These are phyloP conservation scores for Gryllus longicercus DNA, from an alignment of 2,888 invertebrate genomes.

Conservation along the genomic window DNA sequence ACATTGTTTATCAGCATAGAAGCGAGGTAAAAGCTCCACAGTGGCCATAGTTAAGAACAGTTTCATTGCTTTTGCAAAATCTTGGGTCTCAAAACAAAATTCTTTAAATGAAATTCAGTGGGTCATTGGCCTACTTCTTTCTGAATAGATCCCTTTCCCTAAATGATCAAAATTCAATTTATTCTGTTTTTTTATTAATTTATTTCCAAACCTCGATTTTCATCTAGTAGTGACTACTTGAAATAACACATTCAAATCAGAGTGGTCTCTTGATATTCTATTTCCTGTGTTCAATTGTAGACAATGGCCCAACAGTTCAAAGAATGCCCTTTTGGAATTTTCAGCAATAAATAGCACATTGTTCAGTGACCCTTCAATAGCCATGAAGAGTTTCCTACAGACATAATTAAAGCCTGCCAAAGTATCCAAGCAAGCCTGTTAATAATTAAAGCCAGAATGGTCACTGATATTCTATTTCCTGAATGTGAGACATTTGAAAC, in stretches of 20 bases:
- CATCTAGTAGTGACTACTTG: too few species aligned
- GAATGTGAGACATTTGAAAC: too few species aligned
- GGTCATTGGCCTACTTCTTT: not conserved
- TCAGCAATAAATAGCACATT: constrained; percentile 33
- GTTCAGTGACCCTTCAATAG: constrained; percentile 38
- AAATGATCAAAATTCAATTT: not conserved
- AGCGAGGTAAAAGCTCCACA: too few species aligned
- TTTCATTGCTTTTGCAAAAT: not conserved
- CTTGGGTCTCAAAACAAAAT: not conserved
- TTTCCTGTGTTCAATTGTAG: constrained; percentile 42
- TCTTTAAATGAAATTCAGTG: not conserved
- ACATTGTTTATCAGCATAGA: too few species aligned
- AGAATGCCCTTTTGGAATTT: constrained; percentile 43
- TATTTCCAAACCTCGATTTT: too few species aligned
- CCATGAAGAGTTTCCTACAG: not conserved
- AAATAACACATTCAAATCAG: too few species aligned
- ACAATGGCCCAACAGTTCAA: constrained; percentile 40
- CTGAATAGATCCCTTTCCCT: constrained; percentile 40
- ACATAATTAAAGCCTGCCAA: not conserved
- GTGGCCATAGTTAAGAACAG: not conserved
- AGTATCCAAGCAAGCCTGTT: too few species aligned
- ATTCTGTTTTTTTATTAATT: too few species aligned
- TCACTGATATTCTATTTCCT: too few species aligned
- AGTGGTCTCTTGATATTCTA: constrained; percentile 34
- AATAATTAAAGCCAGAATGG: too few species aligned